A percentile compares a stretch with the other conserved stretches of the same genome.
phyloP scores from a whole-genome alignment of 2,888 invertebrate species.

The Drosophila histrio region DNA sequence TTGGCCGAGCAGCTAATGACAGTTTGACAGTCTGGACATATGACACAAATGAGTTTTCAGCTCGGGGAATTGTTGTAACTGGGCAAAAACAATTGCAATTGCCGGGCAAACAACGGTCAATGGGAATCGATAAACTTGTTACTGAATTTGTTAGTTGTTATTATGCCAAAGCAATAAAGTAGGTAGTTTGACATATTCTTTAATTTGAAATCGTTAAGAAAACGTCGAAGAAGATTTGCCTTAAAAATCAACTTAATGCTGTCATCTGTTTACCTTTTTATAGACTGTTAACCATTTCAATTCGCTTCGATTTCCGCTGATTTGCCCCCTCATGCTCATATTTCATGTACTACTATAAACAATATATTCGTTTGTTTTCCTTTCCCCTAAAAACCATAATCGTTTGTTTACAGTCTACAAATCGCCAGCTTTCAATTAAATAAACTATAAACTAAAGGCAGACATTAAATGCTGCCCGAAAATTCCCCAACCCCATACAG shows the following conservation, averaged over 20 bases:
- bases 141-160: neutral
- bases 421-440: constrained; percentile 37
- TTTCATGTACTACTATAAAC: constrained; percentile 44
- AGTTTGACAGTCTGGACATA: constrained; percentile 49
- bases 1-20: constrained; percentile 37
- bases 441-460: constrained; percentile 16
- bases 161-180: neutral
- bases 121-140: constrained; percentile 32
- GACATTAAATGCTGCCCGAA: constrained; percentile 1
- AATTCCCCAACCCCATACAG: neutral
- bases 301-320: neutral
- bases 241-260: neutral
- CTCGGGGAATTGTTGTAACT: constrained; percentile 3
- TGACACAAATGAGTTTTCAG: constrained; percentile 43
- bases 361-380: constrained; percentile 22
- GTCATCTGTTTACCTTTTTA: neutral
- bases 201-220: neutral
- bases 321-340: constrained; percentile 16
- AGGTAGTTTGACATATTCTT: neutral
- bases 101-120: constrained; percentile 18
- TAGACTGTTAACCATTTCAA: neutral
- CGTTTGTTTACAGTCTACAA: constrained; percentile 60
- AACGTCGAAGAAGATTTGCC: neutral
- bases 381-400: constrained; percentile 19
- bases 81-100: neutral